Conservation (phyloP, 2,113 vertebrate genomes). For the Polypterus bichir region DNA sequence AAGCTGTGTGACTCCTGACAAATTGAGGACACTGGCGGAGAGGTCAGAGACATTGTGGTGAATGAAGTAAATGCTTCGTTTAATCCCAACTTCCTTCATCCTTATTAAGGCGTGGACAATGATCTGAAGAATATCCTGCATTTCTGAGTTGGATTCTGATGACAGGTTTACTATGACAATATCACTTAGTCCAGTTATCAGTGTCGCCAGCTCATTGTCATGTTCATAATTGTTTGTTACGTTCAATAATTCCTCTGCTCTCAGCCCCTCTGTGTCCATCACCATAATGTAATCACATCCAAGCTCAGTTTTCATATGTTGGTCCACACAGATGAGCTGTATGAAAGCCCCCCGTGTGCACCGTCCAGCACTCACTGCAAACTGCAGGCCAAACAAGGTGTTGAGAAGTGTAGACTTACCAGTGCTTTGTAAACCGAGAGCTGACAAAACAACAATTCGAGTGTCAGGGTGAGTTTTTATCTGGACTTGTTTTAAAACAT, state of each 20-base stretch:
- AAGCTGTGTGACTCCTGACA: too few relatives aligned
- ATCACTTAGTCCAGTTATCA: constrained; percentile 40
- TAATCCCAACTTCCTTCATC: too few relatives aligned
- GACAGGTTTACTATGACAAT: constrained; percentile 37
- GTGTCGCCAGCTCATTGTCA: constrained; percentile 35
- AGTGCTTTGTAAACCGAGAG: constrained; percentile 34
- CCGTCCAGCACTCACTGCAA: constrained; percentile 28
- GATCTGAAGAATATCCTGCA: too few relatives aligned
- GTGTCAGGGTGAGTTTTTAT: constrained; percentile 23
- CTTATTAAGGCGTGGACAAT: too few relatives aligned
- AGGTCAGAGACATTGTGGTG: too few relatives aligned
- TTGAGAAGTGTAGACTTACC: constrained; percentile 52
- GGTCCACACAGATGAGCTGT: too few relatives aligned
- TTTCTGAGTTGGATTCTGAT: too few relatives aligned
- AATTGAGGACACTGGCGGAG: too few relatives aligned
- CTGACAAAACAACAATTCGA: constrained; percentile 31
- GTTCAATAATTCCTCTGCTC: constrained; percentile 25
- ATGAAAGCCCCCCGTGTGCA: constrained; percentile 16
- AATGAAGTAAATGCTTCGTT: too few relatives aligned
- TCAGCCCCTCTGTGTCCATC: too few relatives aligned
- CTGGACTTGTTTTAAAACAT: constrained; percentile 33
- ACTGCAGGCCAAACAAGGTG: constrained; percentile 49
- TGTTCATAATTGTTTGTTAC: constrained; percentile 32
- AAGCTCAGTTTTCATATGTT: too few relatives aligned
- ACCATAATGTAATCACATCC: too few relatives aligned